A percentile compares a stretch with the other conserved stretches of the same genome.
These are phyloP conservation scores for Nephila pilipes DNA, from an alignment of 1,140 invertebrate species.

Conservation along the genomic window DNA sequence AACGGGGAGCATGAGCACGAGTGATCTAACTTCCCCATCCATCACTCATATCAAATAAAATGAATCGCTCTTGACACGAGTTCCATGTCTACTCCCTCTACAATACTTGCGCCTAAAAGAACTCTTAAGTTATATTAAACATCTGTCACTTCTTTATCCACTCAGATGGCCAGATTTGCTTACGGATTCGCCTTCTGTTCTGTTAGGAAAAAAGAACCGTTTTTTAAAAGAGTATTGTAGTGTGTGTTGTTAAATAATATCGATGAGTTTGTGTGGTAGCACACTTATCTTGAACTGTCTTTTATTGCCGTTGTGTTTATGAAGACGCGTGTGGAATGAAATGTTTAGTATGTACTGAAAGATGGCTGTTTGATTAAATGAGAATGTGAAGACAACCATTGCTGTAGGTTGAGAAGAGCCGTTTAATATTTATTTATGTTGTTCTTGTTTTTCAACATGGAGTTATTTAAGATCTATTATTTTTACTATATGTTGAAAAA, in stretches of 20 bases:
- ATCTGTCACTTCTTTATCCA: not conserved
- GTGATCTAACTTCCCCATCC: not conserved
- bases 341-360: not conserved
- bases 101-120: not conserved
- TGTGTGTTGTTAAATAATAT: not conserved
- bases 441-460: too few relatives aligned
- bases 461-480: too few relatives aligned
- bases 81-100: not conserved
- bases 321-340: not conserved
- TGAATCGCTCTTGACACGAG: constrained; percentile 15
- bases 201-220: not conserved
- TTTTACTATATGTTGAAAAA: too few relatives aligned
- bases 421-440: too few relatives aligned
- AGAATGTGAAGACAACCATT: too few relatives aligned
- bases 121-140: constrained; percentile 6
- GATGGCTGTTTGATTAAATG: not conserved
- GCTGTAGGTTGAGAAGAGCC: too few relatives aligned
- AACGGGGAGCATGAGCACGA: not conserved
- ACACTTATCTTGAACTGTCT: not conserved
- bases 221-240: not conserved
- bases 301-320: not conserved
- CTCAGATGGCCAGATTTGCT: not conserved
- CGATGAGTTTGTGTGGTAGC: not conserved
- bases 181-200: not conserved
- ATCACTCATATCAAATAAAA: constrained; percentile 30